Percentiles rank a stretch among this genome's conserved stretches.
These are phyloP conservation scores for Aphelenchoides besseyi DNA, from an alignment of 1,140 invertebrate species.

Conservation along the genomic window DNA sequence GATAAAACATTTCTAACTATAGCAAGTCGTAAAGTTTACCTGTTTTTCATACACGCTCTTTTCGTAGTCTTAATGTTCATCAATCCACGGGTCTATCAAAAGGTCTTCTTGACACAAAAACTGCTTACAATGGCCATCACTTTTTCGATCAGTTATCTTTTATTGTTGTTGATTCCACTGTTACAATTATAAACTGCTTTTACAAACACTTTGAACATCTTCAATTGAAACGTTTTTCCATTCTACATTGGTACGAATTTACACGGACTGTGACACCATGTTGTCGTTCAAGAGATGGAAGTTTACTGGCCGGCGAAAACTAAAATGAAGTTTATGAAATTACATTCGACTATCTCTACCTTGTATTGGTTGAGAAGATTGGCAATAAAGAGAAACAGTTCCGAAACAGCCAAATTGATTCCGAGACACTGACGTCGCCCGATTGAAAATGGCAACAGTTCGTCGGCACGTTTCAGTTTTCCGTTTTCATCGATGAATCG, in stretches of 20 bases:
- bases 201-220: not conserved
- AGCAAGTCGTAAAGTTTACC: not conserved
- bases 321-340: not conserved
- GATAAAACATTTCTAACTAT: too few relatives aligned
- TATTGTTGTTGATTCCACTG: too few relatives aligned
- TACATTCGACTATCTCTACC: not conserved
- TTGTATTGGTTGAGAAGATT: conserved; percentile 6
- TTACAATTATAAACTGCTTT: too few relatives aligned
- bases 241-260: not conserved
- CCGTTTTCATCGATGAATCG: conserved; percentile 35
- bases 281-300: not conserved
- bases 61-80: not conserved
- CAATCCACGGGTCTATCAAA: not conserved
- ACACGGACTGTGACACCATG: not conserved
- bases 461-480: conserved; percentile 30
- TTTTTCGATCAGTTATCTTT: not conserved
- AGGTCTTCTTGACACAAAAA: not conserved
- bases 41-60: not conserved
- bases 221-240: not conserved
- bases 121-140: not conserved
- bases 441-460: conserved; percentile 33
- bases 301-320: not conserved
- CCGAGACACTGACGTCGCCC: not conserved
- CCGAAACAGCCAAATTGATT: not conserved
- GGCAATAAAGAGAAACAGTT: conserved; percentile 12